phyloP scores from a whole-genome alignment of 2,888 invertebrate genomes.

The Scaptodrosophila latifasciaeformis region DNA sequence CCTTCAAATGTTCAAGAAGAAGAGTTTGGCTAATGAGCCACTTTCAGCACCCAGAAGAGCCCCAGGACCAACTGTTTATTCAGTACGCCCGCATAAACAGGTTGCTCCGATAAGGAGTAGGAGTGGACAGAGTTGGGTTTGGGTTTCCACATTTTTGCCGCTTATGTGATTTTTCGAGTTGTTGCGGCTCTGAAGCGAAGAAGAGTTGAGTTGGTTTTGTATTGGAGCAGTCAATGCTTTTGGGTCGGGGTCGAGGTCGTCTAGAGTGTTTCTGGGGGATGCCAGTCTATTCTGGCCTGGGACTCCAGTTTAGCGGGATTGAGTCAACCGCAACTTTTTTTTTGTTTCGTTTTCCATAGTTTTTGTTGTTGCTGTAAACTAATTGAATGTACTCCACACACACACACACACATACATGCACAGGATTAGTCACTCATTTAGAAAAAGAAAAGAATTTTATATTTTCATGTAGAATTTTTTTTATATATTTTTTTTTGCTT shows the following conservation, averaged over 20 bases:
- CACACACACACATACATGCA: constrained; percentile 17
- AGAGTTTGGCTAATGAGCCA: constrained; percentile 55
- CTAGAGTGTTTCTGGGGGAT: constrained; percentile 17
- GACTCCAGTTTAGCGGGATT: neutral
- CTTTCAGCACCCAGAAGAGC: constrained; percentile 2
- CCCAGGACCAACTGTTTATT: too few relatives aligned
- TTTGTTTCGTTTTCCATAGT: neutral
- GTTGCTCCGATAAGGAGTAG: constrained; percentile 2
- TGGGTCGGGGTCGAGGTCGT: constrained; percentile 52
- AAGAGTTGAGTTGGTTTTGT: neutral
- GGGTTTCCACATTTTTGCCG: constrained; percentile 49
- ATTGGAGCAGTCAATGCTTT: constrained; percentile 1
- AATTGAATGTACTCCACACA: constrained; percentile 59
- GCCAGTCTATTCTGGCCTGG: neutral
- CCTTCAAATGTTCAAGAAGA: too few relatives aligned
- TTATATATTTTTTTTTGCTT: neutral
- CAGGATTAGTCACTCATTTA: constrained; percentile 58
- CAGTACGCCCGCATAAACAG: too few relatives aligned
- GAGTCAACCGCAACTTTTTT: constrained; percentile 46
- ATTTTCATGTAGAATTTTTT: too few relatives aligned
- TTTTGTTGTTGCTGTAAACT: constrained; percentile 43
- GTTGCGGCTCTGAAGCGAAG: constrained; percentile 41
- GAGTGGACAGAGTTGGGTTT: constrained; percentile 6
- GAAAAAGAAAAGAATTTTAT: too few relatives aligned
- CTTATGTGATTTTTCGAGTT: constrained; percentile 60